Evolutionary conservation across 2,797 vertebrate genomes (phyloP).

Genomic region (Rallus crepitans): DNA sequence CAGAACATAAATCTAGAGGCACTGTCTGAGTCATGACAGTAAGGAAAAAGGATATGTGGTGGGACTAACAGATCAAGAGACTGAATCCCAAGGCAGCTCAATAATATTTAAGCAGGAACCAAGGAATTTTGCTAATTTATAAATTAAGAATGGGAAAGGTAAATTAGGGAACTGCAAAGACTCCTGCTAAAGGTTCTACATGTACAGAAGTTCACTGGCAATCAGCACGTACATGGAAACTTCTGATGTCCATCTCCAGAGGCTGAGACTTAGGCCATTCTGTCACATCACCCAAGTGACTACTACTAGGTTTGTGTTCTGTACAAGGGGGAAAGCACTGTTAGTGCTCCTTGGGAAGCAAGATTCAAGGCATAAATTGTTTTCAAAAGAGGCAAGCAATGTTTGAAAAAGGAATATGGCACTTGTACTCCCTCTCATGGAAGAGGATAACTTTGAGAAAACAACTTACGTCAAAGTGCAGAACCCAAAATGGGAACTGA

Average conservation of each 20-base stretch:
- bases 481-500: slow-evolving; percentile 11
- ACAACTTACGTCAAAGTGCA: neutral
- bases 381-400: neutral
- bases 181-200: neutral
- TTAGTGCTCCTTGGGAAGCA: neutral
- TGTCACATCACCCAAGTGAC: neutral
- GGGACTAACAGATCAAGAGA: neutral
- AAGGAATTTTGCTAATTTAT: neutral
- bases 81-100: neutral
- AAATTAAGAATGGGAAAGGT: neutral
- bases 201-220: neutral
- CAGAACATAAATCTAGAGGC: neutral
- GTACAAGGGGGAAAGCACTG: neutral
- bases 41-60: neutral
- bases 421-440: neutral
- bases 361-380: neutral
- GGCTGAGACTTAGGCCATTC: neutral
- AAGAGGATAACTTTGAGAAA: neutral
- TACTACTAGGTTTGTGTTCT: neutral
- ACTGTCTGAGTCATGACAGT: neutral
- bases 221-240: neutral
- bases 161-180: neutral
- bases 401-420: neutral
- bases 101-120: neutral
- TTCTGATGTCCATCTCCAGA: neutral